Base-by-base conservation (phyloP, 2,888 invertebrate species). In the Eremobia ochroleuca region DNA sequence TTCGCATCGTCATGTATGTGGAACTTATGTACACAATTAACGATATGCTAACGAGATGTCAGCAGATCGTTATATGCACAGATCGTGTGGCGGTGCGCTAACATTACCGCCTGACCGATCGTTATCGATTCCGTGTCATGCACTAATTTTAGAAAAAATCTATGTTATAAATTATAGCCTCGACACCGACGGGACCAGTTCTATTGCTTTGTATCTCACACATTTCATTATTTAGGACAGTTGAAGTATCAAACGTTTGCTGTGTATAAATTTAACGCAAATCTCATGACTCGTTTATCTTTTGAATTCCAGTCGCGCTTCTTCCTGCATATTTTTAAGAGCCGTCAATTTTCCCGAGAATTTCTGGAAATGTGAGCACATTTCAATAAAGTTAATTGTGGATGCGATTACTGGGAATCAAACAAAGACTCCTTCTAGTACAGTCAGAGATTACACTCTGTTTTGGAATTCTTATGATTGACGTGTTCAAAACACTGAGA, bases 131-230 rank as follows among this genome's bases (percentile, higher is more conserved):
- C 90, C 90, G 88, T 93, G 93, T 92, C 93, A 91, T 90, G 91
- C 90, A 93, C 94, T 94, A 93, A 94, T 93, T 94, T 94, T 94
- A 94, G 94, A 94, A 93, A 93, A 92, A 93, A 92, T 90, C 91
- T 89, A 88, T 90, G 85, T 78, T 88, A 89, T 91, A 91, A 91
- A 90, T 91, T 89, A 91, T 88, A 82, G 87, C 85, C 76, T 89
- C 85, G 87, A 85, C 87, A 86, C 82, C 69, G 86, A 82, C 86
- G 88, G 73, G 87, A 88, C 83, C 88, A 81, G 81, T 81, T 82
- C 82, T 76, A 84, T 83, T 77, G 73, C 74, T 81, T 82, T 77
- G 79, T 70, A 80, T 86, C 87, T 87, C 78, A 74, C 64, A 31
- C n/a, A n/a, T 84, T 86, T 84, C 79, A 81, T 87, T 86, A 86